Percentiles rank a stretch among this genome's conserved stretches.
Conservation (phyloP, 2,888 invertebrate genomes). For the Meliscaeva auricollis region DNA sequence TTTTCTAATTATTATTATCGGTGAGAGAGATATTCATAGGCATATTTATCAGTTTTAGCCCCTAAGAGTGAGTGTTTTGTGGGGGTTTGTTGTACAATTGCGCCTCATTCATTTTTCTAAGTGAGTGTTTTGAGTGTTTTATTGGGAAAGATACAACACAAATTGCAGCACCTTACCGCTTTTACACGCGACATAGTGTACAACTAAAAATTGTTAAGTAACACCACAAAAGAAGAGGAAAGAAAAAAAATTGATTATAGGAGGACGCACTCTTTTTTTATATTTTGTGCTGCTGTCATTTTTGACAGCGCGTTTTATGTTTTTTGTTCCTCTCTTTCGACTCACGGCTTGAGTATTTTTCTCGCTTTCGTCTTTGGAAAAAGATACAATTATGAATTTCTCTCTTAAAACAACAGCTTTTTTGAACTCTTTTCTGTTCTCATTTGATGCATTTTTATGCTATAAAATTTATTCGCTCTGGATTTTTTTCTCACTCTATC, state of each 20-base stretch:
- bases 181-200: conserved; percentile 67
- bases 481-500: conserved; percentile 7
- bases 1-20: conserved; percentile 72
- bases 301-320: conserved; percentile 32
- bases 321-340: not conserved
- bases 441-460: conserved; percentile 30
- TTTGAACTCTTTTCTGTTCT: conserved; percentile 12
- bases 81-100: not conserved
- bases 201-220: conserved; percentile 71
- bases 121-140: conserved; percentile 17
- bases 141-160: conserved; percentile 26
- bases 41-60: conserved; percentile 9
- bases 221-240: conserved; percentile 50
- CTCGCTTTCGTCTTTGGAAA: not conserved
- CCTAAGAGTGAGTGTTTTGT: conserved; percentile 10
- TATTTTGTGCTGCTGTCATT: conserved; percentile 31
- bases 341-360: no score
- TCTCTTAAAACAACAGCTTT: conserved; percentile 61
- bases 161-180: conserved; percentile 59
- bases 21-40: conserved; percentile 54
- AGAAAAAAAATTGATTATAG: conserved; percentile 59
- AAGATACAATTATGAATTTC: not conserved
- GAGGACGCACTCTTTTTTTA: conserved; percentile 40
- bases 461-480: conserved; percentile 19
- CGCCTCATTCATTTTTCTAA: not conserved